Evolutionary conservation across 2,888 invertebrate species (phyloP).

Genomic region (Erynnis tages): DNA sequence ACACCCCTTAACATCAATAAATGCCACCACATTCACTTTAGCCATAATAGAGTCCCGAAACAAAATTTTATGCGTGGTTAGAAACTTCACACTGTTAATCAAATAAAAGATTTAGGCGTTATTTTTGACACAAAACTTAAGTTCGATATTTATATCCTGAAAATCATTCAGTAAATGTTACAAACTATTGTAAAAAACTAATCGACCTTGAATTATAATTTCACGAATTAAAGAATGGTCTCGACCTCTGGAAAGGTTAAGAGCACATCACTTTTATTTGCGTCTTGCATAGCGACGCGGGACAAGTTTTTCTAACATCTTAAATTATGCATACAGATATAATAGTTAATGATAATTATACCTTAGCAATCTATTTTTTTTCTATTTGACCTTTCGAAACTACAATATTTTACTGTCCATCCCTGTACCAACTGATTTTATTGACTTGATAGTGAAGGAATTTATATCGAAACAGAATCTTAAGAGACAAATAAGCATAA

Average conservation of each 20-base stretch:
- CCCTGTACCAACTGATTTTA: neutral
- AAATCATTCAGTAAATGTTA: too few species aligned
- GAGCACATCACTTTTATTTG: conserved; percentile 72
- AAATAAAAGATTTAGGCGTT: too few species aligned
- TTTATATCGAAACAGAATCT: neutral
- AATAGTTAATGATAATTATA: conserved; percentile 36
- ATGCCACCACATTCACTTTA: too few species aligned
- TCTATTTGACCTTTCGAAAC: conserved; percentile 34
- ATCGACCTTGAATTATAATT: conserved; percentile 70
- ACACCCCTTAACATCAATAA: too few species aligned
- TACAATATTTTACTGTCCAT: conserved; percentile 12
- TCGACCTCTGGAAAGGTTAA: conserved; percentile 75
- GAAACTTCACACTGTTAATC: too few species aligned
- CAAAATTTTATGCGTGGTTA: too few species aligned
- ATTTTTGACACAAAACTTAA: too few species aligned
- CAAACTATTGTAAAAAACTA: conserved; percentile 39
- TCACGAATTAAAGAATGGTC: conserved; percentile 60
- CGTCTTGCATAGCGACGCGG: conserved; percentile 49
- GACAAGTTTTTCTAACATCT: conserved; percentile 51
- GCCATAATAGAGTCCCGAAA: too few species aligned
- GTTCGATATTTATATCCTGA: too few species aligned
- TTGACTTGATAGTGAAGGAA: neutral
- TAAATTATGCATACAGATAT: conserved; percentile 37
- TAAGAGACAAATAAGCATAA: too few species aligned
- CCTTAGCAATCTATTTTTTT: conserved; percentile 33